phyloP scores from a whole-genome alignment of 2,888 invertebrate genomes.

The Metellina segmentata region DNA sequence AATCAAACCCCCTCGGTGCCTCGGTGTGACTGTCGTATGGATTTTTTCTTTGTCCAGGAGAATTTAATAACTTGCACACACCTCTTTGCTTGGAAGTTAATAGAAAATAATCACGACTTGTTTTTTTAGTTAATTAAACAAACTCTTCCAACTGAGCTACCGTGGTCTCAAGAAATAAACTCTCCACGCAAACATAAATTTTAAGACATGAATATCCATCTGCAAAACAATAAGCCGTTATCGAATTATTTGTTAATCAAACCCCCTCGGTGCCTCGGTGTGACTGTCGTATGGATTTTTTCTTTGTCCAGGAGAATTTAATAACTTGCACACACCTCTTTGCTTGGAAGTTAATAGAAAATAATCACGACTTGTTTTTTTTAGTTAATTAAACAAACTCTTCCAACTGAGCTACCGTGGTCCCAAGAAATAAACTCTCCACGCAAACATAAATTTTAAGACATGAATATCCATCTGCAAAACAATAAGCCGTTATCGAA shows the following conservation, averaged over 20 bases:
- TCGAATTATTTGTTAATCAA: neutral
- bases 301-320: neutral
- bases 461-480: too few species aligned
- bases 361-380: neutral
- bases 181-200: too few species aligned
- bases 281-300: neutral
- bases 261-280: neutral
- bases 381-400: neutral
- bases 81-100: neutral
- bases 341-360: neutral
- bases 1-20: neutral
- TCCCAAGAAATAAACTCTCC: too few species aligned
- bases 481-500: neutral
- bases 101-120: neutral
- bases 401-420: too few species aligned
- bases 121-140: neutral
- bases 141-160: too few species aligned
- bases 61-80: neutral
- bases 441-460: too few species aligned
- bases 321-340: neutral
- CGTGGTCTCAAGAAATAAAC: too few species aligned
- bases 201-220: too few species aligned
- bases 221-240: too few species aligned
- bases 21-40: neutral
- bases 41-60: neutral